Conservation (phyloP, 2,888 invertebrate species). For the Chalcosyrphus nemorum region DNA sequence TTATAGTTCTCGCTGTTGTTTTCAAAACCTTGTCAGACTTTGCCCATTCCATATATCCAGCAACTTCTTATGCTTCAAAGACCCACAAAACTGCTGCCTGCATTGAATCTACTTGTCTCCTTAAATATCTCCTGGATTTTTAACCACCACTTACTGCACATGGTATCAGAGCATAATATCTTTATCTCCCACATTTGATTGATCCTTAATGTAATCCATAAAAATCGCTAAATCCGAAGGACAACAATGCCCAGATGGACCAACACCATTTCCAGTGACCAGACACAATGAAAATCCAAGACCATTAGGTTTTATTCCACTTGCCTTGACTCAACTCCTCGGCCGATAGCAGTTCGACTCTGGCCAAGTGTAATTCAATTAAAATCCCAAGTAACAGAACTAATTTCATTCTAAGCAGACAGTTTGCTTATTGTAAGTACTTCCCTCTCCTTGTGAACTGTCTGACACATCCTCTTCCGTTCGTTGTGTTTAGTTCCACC, state of each 20-base stretch:
- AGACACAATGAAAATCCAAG: slow-evolving; percentile 21
- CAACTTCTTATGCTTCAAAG: too few species aligned
- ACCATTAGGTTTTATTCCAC: not conserved
- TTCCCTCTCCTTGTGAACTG: slow-evolving; percentile 20
- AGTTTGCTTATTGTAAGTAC: slow-evolving; percentile 10
- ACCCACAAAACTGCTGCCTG: too few species aligned
- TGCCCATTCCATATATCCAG: too few species aligned
- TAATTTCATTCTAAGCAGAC: slow-evolving; percentile 49
- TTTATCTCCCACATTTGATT: not conserved
- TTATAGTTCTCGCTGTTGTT: too few species aligned
- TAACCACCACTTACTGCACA: too few species aligned
- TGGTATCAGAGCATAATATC: too few species aligned
- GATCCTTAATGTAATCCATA: not conserved
- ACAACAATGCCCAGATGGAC: not conserved
- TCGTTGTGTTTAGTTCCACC: not conserved
- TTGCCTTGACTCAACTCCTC: not conserved
- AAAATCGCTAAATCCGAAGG: not conserved
- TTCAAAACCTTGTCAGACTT: too few species aligned
- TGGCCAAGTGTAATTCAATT: slow-evolving; percentile 58
- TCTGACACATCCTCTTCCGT: slow-evolving; percentile 26
- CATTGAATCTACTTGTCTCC: too few species aligned
- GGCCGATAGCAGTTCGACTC: not conserved
- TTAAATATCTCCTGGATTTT: too few species aligned
- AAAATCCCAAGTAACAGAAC: slow-evolving; percentile 60
- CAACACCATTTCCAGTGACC: not conserved